A percentile compares a stretch with the other conserved stretches of the same genome.
phyloP scores from a whole-genome alignment of 2,888 invertebrate genomes.

The Drosophila subsilvestris region DNA sequence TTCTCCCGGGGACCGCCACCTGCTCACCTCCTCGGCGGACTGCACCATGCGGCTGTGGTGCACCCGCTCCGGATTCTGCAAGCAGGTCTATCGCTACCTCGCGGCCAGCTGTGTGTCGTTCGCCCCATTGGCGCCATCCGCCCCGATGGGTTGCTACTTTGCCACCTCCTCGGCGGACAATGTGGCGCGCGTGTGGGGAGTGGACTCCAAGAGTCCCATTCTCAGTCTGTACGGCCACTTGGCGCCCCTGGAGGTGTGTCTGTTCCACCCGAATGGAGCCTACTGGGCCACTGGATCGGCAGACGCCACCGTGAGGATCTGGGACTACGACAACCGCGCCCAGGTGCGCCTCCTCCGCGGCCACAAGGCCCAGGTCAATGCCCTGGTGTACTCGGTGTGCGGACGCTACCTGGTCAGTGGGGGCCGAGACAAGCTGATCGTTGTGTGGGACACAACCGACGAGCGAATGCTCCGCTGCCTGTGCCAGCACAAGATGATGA shows the following conservation, averaged over 20 bases:
- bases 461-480: too few relatives aligned
- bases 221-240: constrained; percentile 48
- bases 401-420: constrained; percentile 55
- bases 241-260: constrained; percentile 40
- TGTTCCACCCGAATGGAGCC: constrained; percentile 20
- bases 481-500: too few relatives aligned
- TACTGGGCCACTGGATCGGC: constrained; percentile 61
- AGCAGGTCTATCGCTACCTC: too few relatives aligned
- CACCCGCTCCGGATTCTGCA: too few relatives aligned
- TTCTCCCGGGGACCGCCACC: too few relatives aligned
- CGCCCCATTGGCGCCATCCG: too few relatives aligned
- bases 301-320: constrained; percentile 54
- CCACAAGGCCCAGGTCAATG: constrained; percentile 33
- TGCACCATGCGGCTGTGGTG: too few relatives aligned
- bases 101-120: too few relatives aligned
- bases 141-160: constrained; percentile 15
- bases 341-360: constrained; percentile 54
- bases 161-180: constrained; percentile 48
- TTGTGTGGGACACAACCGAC: constrained; percentile 45
- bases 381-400: constrained; percentile 44
- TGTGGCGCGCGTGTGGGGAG: constrained; percentile 54
- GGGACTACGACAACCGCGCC: constrained; percentile 45
- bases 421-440: constrained; percentile 31
- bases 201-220: constrained; percentile 24
- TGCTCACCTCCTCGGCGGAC: too few relatives aligned